Percentiles rank a stretch among this genome's conserved stretches.
These are phyloP conservation scores for Silurus lanzhouensis DNA, from an alignment of 2,797 vertebrate species.

Conservation along the genomic window DNA sequence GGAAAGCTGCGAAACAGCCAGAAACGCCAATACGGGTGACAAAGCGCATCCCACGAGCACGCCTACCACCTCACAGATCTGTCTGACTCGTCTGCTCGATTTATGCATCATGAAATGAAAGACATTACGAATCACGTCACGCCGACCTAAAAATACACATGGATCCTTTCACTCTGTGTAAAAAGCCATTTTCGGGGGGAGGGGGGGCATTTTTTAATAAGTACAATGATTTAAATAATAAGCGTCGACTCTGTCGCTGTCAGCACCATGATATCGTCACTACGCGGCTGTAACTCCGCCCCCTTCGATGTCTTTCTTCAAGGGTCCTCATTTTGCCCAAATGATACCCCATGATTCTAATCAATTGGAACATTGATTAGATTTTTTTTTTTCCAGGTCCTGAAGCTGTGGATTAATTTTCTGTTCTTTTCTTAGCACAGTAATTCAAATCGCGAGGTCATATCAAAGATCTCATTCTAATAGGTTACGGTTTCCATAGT, in stretches of 20 bases:
- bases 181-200: background rate
- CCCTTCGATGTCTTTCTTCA: background rate
- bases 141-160: slow-evolving; percentile 16
- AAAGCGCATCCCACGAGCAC: slow-evolving; percentile 43
- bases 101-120: slow-evolving; percentile 11
- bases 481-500: background rate
- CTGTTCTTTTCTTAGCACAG: background rate
- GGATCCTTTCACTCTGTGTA: background rate
- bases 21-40: slow-evolving; percentile 45
- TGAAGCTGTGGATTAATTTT: background rate
- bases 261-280: background rate
- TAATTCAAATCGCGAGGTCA: background rate
- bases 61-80: slow-evolving; percentile 41
- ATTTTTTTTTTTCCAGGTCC: background rate
- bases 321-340: background rate
- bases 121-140: slow-evolving; percentile 23
- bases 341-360: background rate
- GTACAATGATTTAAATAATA: background rate
- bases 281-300: background rate
- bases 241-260: background rate
- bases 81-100: slow-evolving; percentile 25
- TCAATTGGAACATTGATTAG: background rate
- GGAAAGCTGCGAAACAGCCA: slow-evolving; percentile 24
- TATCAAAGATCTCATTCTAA: background rate
- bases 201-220: background rate